Conservation (phyloP, 2,113 vertebrate species). For the Daubentonia madagascariensis region DNA sequence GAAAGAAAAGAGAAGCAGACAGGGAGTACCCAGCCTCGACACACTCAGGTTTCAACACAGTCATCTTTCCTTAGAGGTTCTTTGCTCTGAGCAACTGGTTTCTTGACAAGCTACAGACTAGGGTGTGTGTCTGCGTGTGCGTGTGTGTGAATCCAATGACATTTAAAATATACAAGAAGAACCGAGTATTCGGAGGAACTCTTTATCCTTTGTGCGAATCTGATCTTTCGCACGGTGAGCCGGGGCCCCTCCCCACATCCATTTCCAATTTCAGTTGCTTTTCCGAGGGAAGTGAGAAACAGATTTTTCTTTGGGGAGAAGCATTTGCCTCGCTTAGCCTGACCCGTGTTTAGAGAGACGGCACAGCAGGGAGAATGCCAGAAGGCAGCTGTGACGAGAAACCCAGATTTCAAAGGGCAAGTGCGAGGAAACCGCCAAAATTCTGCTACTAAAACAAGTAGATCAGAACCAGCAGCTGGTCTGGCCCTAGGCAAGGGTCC, state of each 20-base stretch:
- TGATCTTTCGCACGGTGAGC: background rate
- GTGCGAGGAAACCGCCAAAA: background rate
- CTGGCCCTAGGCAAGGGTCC: fast-evolving
- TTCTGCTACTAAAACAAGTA: background rate
- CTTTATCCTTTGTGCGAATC: background rate
- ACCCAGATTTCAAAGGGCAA: conserved; percentile 7
- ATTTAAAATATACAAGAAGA: background rate
- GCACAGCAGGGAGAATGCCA: background rate
- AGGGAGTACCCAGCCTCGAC: background rate
- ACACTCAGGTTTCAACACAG: background rate
- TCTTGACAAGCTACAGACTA: background rate
- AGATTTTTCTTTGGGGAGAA: background rate
- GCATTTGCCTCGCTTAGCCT: background rate
- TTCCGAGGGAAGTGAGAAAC: background rate
- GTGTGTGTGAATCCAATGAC: background rate
- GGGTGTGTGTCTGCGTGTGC: background rate
- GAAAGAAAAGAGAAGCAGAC: background rate
- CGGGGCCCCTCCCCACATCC: background rate
- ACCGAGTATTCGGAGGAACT: background rate
- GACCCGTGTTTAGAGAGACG: background rate
- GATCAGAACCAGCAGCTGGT: background rate
- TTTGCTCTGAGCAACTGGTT: background rate
- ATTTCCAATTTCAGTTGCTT: background rate
- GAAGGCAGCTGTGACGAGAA: background rate
- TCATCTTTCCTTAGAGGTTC: background rate